phyloP scores from a whole-genome alignment of 2,888 invertebrate genomes.

The Melangyna quadrimaculata region DNA sequence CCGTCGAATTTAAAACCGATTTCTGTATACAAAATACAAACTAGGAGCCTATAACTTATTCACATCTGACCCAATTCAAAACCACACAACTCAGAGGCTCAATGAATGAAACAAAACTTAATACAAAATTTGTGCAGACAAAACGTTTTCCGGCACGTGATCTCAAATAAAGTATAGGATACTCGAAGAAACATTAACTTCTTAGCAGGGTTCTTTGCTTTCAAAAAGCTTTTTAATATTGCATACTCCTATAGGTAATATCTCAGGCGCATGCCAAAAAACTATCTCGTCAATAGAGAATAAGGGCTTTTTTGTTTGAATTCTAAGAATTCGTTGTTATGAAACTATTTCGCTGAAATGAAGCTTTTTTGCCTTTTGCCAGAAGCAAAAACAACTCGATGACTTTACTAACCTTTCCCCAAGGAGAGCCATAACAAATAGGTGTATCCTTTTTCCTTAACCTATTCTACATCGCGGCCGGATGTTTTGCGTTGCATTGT shows the following conservation, averaged over 20 bases:
- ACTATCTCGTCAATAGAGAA: background rate
- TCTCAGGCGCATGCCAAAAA: conserved; percentile 57
- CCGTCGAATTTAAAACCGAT: conserved; percentile 38
- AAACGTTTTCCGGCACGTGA: conserved; percentile 66
- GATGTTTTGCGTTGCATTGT: conserved; percentile 68
- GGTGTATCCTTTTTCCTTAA: conserved; percentile 51
- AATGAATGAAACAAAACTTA: conserved; percentile 2
- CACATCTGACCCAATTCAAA: conserved; percentile 59
- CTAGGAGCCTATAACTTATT: conserved; percentile 46
- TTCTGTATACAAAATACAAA: conserved; percentile 19
- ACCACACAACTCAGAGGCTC: background rate
- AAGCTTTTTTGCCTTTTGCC: conserved; percentile 21
- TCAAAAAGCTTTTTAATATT: conserved; percentile 22
- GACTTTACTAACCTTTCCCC: conserved; percentile 66
- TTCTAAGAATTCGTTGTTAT: conserved; percentile 2
- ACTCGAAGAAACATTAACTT: conserved; percentile 36
- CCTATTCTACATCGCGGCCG: conserved; percentile 43
- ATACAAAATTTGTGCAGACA: conserved; percentile 40
- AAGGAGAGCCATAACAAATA: conserved; percentile 57
- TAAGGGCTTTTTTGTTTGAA: background rate
- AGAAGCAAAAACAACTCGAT: conserved; percentile 14
- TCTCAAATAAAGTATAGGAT: conserved; percentile 30
- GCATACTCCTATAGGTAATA: background rate
- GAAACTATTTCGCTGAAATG: background rate
- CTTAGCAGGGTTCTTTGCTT: background rate